Evolutionary conservation across 1,140 invertebrate genomes (phyloP).

Genomic region (Orchesella cincta): DNA sequence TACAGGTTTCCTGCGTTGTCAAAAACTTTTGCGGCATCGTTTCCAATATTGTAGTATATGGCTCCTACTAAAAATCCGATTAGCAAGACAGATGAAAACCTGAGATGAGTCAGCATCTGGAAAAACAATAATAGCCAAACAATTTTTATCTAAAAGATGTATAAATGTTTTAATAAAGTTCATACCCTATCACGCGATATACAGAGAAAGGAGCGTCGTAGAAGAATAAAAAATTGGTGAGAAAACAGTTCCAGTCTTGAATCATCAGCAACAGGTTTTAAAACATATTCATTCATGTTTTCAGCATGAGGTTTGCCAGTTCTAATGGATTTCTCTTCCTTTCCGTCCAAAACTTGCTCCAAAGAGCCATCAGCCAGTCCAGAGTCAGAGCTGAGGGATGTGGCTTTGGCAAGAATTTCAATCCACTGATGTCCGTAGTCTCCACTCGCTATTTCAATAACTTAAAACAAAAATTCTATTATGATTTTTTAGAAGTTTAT

Average conservation of each 20-base stretch:
- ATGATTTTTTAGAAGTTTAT: neutral
- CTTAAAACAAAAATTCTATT: conserved; percentile 53
- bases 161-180: neutral
- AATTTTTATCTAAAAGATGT: no score
- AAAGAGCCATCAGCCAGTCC: conserved; percentile 61
- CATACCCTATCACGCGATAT: conserved; percentile 77
- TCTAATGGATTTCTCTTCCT: conserved; percentile 37
- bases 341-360: conserved; percentile 36
- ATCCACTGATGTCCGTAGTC: conserved; percentile 84
- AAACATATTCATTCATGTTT: conserved; percentile 17
- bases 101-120: conserved; percentile 85
- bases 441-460: conserved; percentile 89
- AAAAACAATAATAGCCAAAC: no score
- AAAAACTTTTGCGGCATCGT: conserved; percentile 86
- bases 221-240: conserved; percentile 85
- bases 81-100: conserved; percentile 81
- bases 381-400: conserved; percentile 67
- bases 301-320: conserved; percentile 1
- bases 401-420: conserved; percentile 77
- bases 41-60: conserved; percentile 88
- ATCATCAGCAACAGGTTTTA: conserved; percentile 12
- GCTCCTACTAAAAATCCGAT: conserved; percentile 87
- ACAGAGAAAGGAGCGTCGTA: conserved; percentile 83
- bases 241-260: conserved; percentile 37
- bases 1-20: conserved; percentile 93